Conservation (phyloP, 2,888 invertebrate genomes). For the Clusia tigrina region DNA sequence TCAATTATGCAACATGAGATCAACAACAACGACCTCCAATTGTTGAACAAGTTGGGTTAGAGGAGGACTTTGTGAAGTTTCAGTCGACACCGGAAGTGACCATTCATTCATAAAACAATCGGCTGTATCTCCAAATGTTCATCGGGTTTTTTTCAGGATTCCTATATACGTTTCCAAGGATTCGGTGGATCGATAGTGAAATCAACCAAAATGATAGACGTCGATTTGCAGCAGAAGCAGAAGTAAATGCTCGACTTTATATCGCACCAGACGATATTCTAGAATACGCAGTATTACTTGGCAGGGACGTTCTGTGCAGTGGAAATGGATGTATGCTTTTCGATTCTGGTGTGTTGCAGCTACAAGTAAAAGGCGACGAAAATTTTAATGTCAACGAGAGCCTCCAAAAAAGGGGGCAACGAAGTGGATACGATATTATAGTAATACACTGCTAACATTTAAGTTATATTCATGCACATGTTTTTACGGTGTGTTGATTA, state of each 20-base stretch:
- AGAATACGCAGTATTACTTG: slow-evolving; percentile 5
- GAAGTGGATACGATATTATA: too few relatives aligned
- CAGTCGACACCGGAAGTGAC: slow-evolving; percentile 29
- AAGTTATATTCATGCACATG: too few relatives aligned
- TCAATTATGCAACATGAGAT: background rate
- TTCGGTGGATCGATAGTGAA: slow-evolving; percentile 33
- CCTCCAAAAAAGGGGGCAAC: too few relatives aligned
- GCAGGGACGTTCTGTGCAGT: slow-evolving; percentile 29
- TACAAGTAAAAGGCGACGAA: slow-evolving; percentile 27
- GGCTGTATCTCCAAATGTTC: background rate
- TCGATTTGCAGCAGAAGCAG: slow-evolving; percentile 14
- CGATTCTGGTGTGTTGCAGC: slow-evolving; percentile 20
- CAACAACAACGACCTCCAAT: too few relatives aligned
- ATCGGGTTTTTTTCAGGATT: too few relatives aligned
- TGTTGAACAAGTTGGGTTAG: too few relatives aligned
- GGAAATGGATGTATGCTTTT: slow-evolving; percentile 22
- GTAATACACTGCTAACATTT: too few relatives aligned
- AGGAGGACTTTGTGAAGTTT: too few relatives aligned
- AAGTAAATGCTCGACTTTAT: slow-evolving; percentile 13
- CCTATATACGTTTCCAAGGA: slow-evolving; percentile 29
- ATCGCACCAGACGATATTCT: slow-evolving; percentile 24
- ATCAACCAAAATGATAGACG: too few relatives aligned
- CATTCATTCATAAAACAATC: slow-evolving; percentile 23
- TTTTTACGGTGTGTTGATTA: too few relatives aligned
- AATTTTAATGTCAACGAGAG: background rate